These are phyloP conservation scores for Aspidiotus destructor DNA, from an alignment of 2,888 invertebrate species.

Conservation along the genomic window DNA sequence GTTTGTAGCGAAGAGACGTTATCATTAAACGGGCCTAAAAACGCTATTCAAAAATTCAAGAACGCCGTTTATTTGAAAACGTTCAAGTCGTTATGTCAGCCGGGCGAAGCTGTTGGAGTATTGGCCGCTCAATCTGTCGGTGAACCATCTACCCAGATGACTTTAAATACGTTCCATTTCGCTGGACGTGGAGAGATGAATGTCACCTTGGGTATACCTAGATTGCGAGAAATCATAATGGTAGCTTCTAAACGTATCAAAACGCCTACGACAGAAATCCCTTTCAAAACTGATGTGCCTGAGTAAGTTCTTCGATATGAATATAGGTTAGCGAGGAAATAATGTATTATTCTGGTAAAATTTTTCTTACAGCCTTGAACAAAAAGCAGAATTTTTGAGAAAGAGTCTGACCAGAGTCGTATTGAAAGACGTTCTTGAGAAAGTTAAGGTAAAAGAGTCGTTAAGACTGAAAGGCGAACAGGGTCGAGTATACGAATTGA, in stretches of 20 bases:
- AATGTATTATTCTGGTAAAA: background rate
- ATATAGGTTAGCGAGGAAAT: background rate
- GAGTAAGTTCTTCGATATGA: constrained; percentile 16
- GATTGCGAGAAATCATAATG: constrained; percentile 94
- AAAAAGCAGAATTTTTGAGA: constrained; percentile 57
- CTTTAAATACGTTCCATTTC: constrained; percentile 98
- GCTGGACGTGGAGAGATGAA: constrained; percentile 99
- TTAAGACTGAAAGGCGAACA: constrained; percentile 50
- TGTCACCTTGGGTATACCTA: constrained; percentile 97
- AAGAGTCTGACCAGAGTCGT: constrained; percentile 67
- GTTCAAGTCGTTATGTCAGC: constrained; percentile 46
- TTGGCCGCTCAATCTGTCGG: constrained; percentile 96
- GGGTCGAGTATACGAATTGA: constrained; percentile 36
- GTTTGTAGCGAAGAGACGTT: constrained; percentile 19
- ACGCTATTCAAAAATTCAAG: constrained; percentile 16
- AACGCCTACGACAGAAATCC: constrained; percentile 94
- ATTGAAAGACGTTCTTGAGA: constrained; percentile 67
- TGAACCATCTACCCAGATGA: constrained; percentile 99
- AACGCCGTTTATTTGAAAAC: constrained; percentile 42
- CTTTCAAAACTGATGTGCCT: constrained; percentile 48
- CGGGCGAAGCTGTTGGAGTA: constrained; percentile 94
- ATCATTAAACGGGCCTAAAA: constrained; percentile 10
- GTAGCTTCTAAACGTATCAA: constrained; percentile 84
- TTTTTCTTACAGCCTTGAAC: constrained; percentile 43
- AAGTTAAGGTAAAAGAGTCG: constrained; percentile 53